Evolutionary conservation across 2,888 invertebrate species (phyloP), one percentile per base, ranked within the genome.

Genomic region (Epinotia ramella): DNA sequence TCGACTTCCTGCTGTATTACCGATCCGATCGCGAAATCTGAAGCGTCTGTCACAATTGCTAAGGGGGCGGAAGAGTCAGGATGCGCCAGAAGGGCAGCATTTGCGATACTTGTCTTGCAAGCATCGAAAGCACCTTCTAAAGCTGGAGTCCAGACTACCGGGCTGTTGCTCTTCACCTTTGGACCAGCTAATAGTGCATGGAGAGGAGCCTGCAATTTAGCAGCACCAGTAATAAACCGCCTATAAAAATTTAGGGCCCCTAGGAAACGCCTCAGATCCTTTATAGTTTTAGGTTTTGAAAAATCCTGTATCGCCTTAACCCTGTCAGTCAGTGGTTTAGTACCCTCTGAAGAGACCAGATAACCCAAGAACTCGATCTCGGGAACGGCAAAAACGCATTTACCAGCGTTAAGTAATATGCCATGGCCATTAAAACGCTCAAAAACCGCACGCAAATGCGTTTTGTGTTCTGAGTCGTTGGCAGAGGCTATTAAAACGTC

Each of bases 31-130:
- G 46, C 46, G 12, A 46, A 46, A 46, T 46, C 82, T 3, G 87
- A 89, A 5, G 88, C 88, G 73, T 88, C 86, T 1, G 78, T 78
- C 2, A 80, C 73, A 3, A 87, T 9, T 16, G 81, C 75, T 12
- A 86, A 53, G 18, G 73, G 49, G 2, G 83, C 81, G 33, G 79
- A 67, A 3, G 66, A n/a, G 7, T 75, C 73, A 3, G 84, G 86
- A 66, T 85, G 82, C 1, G 80, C 78, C 4, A 86, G 73, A 6
- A 82, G 68, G 1, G 83, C 78, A 6, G 81, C 81, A 20, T 79
- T 68, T 16, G 71, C 65, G 4, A 84, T 77, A 28, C 60, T 70
- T 63, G 77, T 44, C 77, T 84, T 85, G 64, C 80, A 76, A 28
- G 63, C 33, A 28, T 78, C 40, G 72, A 82, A 20, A 20, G 20